Conservation (phyloP, 2,113 vertebrate genomes). For the Callopanchax toddi region DNA sequence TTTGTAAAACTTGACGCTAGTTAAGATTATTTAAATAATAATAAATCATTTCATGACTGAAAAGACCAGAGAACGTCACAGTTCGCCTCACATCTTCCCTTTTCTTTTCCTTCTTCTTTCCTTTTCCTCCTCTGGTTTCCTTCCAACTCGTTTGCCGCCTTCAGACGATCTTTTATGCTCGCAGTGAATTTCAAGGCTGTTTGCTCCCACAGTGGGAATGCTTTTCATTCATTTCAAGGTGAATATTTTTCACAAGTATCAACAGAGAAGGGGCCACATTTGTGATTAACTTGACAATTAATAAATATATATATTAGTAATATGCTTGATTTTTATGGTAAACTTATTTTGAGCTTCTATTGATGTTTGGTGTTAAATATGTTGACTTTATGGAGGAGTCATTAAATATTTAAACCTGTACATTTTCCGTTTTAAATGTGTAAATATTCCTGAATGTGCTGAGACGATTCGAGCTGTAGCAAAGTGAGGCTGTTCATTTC, state of each 20-base stretch:
- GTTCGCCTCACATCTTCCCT: slow-evolving; percentile 28
- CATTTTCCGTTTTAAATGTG: neutral
- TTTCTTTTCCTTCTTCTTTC: slow-evolving; percentile 11
- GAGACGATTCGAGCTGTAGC: neutral
- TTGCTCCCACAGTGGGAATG: slow-evolving; percentile 33
- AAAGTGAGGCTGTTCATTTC: too few species aligned
- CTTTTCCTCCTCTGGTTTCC: slow-evolving; percentile 24
- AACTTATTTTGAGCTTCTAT: neutral
- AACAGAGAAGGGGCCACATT: neutral
- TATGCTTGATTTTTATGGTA: neutral
- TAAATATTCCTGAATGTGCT: slow-evolving; percentile 1
- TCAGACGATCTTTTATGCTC: slow-evolving; percentile 59
- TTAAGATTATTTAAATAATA: too few species aligned
- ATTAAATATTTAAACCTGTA: slow-evolving; percentile 1
- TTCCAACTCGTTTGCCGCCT: slow-evolving; percentile 47
- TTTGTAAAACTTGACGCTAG: too few species aligned
- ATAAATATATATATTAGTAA: too few species aligned
- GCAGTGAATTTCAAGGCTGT: slow-evolving; percentile 46
- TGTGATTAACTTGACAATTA: slow-evolving; percentile 7
- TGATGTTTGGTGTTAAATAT: slow-evolving; percentile 2
- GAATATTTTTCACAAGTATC: slow-evolving; percentile 15
- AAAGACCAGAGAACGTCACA: too few species aligned
- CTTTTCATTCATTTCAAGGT: slow-evolving; percentile 42
- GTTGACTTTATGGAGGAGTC: too few species aligned
- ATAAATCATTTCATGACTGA: too few species aligned